Conservation (phyloP, 2,797 vertebrate genomes). For the Acrossocheilus fasciatus region DNA sequence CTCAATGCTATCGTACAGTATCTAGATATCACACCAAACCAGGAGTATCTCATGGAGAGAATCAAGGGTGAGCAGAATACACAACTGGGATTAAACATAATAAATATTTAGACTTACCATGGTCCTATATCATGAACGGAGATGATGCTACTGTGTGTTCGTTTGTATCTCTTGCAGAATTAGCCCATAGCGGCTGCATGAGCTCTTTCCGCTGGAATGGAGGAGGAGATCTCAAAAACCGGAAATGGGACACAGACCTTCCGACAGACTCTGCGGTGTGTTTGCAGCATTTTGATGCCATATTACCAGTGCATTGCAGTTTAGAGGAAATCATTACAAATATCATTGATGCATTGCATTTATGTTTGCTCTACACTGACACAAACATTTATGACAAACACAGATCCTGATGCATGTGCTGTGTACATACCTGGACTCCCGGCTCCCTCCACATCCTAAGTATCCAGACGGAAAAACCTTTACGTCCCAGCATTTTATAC, state of each 20-base stretch:
- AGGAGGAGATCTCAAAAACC: slow-evolving; percentile 91
- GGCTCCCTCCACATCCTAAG: slow-evolving; percentile 95
- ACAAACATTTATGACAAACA: background rate
- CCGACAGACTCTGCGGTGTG: slow-evolving; percentile 92
- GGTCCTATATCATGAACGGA: background rate
- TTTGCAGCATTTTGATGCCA: background rate
- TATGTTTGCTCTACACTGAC: background rate
- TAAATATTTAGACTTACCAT: background rate
- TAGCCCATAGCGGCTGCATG: slow-evolving; percentile 98
- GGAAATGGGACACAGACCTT: slow-evolving; percentile 97
- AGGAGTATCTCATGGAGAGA: slow-evolving; percentile 94
- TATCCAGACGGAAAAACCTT: slow-evolving; percentile 98
- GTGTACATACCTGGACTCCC: slow-evolving; percentile 95
- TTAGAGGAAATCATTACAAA: background rate
- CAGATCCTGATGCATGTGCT: slow-evolving; percentile 95
- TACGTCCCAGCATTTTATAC: slow-evolving; percentile 94
- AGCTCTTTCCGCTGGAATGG: slow-evolving; percentile 96
- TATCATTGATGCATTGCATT: background rate
- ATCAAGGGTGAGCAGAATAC: slow-evolving; percentile 83
- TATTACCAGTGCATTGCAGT: background rate
- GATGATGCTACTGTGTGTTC: background rate
- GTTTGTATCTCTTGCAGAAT: slow-evolving; percentile 75
- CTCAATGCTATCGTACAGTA: slow-evolving; percentile 93
- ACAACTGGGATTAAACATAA: background rate
- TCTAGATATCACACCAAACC: slow-evolving; percentile 92